These are phyloP conservation scores for Euplagia quadripunctaria DNA, from an alignment of 2,888 invertebrate genomes.

Conservation along the genomic window DNA sequence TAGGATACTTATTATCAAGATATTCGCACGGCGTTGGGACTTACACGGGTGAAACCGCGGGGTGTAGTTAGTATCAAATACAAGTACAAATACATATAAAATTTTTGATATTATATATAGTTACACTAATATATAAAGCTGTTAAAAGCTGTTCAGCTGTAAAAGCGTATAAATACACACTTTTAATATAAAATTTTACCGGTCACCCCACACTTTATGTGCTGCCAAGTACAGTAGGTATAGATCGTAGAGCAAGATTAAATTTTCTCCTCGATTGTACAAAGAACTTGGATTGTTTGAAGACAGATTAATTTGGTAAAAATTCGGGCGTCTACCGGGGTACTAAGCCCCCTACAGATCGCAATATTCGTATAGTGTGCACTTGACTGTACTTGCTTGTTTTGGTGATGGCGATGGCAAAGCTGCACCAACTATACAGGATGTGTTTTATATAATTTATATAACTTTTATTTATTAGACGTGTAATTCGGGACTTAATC, in stretches of 20 bases:
- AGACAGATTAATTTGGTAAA: constrained; percentile 83
- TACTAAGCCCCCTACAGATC: constrained; percentile 34
- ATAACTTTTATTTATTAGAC: not conserved
- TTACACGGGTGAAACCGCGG: too few species aligned
- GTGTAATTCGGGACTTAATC: too few species aligned
- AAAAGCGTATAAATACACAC: not conserved
- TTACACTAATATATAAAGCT: not conserved
- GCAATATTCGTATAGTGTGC: constrained; percentile 4
- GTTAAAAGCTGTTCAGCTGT: not conserved
- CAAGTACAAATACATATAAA: too few species aligned
- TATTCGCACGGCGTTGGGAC: too few species aligned
- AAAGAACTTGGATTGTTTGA: constrained; percentile 80
- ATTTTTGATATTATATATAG: too few species aligned
- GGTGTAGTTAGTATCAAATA: too few species aligned
- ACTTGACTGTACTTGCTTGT: constrained; percentile 7
- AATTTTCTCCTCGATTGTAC: constrained; percentile 72
- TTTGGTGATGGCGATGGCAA: not conserved
- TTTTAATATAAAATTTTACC: constrained; percentile 15
- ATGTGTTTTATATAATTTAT: not conserved
- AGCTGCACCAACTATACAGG: not conserved
- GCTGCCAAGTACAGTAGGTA: constrained; percentile 6
- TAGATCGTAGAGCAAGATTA: constrained; percentile 63
- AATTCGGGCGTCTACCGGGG: constrained; percentile 59
- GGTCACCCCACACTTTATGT: constrained; percentile 10
- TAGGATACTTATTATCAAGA: too few species aligned